These are phyloP conservation scores for Drosophila quinaria DNA, from an alignment of 2,888 invertebrate species.

Conservation along the genomic window DNA sequence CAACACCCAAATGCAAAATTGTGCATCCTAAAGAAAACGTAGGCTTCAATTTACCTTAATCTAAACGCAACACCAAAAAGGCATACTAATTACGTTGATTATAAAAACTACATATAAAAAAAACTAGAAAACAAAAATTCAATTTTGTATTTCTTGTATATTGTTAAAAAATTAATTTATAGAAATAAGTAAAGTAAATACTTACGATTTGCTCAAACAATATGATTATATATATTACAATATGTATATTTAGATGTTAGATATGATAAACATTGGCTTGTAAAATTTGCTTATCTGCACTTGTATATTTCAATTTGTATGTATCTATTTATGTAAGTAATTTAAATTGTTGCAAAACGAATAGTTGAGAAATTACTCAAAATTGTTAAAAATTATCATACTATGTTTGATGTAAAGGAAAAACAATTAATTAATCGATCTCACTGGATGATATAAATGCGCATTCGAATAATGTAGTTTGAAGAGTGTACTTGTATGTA, in stretches of 20 bases:
- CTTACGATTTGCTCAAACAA: constrained; percentile 26
- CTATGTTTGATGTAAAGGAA: constrained; percentile 9
- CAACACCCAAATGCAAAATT: constrained; percentile 29
- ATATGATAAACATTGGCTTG: constrained; percentile 36
- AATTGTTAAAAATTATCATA: constrained; percentile 43
- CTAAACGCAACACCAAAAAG: constrained; percentile 4
- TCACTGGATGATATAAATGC: constrained; percentile 13
- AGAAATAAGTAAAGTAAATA: constrained; percentile 21
- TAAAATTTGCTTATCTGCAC: constrained; percentile 49
- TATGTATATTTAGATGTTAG: constrained; percentile 23
- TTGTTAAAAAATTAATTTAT: constrained; percentile 26
- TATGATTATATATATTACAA: constrained; percentile 15
- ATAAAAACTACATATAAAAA: constrained; percentile 2
- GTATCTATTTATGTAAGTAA: constrained; percentile 60
- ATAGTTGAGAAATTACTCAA: constrained; percentile 45
- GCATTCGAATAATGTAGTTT: constrained; percentile 20
- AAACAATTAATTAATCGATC: constrained; percentile 6
- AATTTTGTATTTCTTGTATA: constrained; percentile 23
- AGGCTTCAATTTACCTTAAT: constrained; percentile 53
- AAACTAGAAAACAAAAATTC: constrained; percentile 7
- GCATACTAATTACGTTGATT: constrained; percentile 12
- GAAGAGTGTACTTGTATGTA: constrained; percentile 14
- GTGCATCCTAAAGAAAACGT: constrained; percentile 76
- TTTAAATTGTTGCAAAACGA: constrained; percentile 45
- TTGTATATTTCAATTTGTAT: constrained; percentile 44